phyloP scores from a whole-genome alignment of 2,797 vertebrate genomes.

The Acipenser transmontanus region DNA sequence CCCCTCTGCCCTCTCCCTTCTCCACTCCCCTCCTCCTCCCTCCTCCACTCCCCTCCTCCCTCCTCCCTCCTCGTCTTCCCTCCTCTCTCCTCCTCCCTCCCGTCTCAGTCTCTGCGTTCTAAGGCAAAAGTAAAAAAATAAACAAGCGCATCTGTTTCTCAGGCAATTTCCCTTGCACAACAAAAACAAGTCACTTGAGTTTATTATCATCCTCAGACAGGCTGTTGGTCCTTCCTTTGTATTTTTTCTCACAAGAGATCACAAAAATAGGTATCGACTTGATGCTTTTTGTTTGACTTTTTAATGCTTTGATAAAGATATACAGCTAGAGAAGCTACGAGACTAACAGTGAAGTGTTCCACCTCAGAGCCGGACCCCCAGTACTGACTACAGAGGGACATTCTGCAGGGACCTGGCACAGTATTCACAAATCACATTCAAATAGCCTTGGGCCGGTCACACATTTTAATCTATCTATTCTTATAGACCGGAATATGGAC shows the following conservation, averaged over 20 bases:
- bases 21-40: no score
- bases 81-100: background rate
- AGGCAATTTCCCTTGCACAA: background rate
- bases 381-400: no score
- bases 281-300: slow-evolving; percentile 18
- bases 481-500: no score
- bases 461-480: no score
- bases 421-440: no score
- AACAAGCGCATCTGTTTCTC: background rate
- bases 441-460: no score
- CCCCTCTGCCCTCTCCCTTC: no score
- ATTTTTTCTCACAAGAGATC: slow-evolving; percentile 19
- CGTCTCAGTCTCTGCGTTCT: slow-evolving; percentile 4
- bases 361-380: no score
- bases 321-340: slow-evolving; percentile 24
- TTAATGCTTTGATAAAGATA: slow-evolving; percentile 29
- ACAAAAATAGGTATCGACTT: slow-evolving; percentile 19
- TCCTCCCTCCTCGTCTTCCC: no score
- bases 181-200: background rate
- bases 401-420: no score
- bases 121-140: slow-evolving; percentile 5
- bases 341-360: slow-evolving; percentile 10
- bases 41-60: no score
- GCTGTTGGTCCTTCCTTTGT: slow-evolving; percentile 4
- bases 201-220: background rate